Evolutionary conservation across 2,888 invertebrate species (phyloP).

Genomic region (Eucera pruinosa): DNA sequence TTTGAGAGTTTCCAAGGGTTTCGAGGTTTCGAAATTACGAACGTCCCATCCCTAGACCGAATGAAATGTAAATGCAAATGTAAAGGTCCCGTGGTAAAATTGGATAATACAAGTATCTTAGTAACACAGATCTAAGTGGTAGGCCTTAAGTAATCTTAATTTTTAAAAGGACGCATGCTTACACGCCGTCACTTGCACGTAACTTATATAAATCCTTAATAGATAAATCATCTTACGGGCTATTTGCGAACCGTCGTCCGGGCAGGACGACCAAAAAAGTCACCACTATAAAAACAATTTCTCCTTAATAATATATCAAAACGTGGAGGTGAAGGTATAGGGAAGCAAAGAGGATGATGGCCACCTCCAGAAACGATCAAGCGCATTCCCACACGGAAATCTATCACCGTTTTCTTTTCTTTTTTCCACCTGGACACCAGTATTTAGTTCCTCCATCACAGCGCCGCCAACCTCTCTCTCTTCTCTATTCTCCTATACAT

Average conservation of each 20-base stretch:
- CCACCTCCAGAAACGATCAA: constrained; percentile 1
- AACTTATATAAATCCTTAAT: constrained; percentile 63
- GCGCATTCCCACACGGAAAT: background rate
- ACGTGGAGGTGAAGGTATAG: constrained; percentile 41
- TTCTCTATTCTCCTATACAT: constrained; percentile 11
- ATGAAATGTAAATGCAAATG: too few species aligned
- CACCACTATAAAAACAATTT: constrained; percentile 65
- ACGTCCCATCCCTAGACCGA: too few species aligned
- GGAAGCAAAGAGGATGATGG: constrained; percentile 32
- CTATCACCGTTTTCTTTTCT: background rate
- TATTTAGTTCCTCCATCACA: constrained; percentile 36
- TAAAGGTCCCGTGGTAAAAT: constrained; percentile 59
- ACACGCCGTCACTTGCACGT: constrained; percentile 44
- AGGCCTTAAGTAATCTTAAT: constrained; percentile 72
- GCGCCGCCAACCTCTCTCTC: constrained; percentile 46
- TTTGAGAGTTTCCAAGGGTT: too few species aligned
- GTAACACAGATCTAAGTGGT: constrained; percentile 63
- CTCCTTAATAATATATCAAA: constrained; percentile 52
- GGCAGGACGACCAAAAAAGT: constrained; percentile 49
- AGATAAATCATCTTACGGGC: constrained; percentile 57
- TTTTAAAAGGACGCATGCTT: constrained; percentile 60
- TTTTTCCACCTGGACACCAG: background rate
- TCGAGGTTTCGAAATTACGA: too few species aligned
- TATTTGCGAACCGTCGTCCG: constrained; percentile 44
- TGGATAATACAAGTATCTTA: constrained; percentile 59